Percentiles rank a stretch among this genome's conserved stretches.
Conservation (phyloP, 2,113 vertebrate species). For the Scatophagus argus region DNA sequence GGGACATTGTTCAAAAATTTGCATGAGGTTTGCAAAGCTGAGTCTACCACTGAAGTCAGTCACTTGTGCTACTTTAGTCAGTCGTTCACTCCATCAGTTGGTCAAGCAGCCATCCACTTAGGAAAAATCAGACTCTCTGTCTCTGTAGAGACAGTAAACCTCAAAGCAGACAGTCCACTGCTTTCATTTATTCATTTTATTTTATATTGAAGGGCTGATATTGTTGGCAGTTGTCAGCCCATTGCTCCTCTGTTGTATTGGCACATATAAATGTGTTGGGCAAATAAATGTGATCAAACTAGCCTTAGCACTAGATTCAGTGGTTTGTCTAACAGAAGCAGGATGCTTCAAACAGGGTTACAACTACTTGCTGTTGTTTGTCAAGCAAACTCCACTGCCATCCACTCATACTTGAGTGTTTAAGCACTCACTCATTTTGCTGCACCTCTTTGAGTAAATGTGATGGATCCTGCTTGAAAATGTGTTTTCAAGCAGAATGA, state of each 20-base stretch:
- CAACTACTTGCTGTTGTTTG: not conserved
- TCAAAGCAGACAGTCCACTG: constrained; percentile 19
- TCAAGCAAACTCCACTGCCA: not conserved
- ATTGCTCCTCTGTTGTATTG: not conserved
- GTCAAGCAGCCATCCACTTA: not conserved
- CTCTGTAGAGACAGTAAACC: constrained; percentile 45
- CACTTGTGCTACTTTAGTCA: not conserved
- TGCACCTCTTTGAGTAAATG: not conserved
- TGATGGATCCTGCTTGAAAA: not conserved
- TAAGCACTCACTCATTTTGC: no score
- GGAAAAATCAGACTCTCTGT: constrained; percentile 17
- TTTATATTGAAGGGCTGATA: not conserved
- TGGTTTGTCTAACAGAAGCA: not conserved
- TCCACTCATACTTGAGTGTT: no score
- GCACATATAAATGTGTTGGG: not conserved
- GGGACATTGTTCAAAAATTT: constrained; percentile 45
- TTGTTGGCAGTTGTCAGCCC: not conserved
- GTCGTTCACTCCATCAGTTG: constrained; percentile 8
- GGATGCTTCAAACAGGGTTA: not conserved
- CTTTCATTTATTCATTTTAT: constrained; percentile 57
- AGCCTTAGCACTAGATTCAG: not conserved
- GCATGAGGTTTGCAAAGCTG: constrained; percentile 64
- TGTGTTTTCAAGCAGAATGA: no score
- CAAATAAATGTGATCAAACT: not conserved
- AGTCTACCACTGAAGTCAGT: constrained; percentile 4